Base-by-base conservation (phyloP, 2,888 invertebrate genomes). In the Stomorhina lunata region DNA sequence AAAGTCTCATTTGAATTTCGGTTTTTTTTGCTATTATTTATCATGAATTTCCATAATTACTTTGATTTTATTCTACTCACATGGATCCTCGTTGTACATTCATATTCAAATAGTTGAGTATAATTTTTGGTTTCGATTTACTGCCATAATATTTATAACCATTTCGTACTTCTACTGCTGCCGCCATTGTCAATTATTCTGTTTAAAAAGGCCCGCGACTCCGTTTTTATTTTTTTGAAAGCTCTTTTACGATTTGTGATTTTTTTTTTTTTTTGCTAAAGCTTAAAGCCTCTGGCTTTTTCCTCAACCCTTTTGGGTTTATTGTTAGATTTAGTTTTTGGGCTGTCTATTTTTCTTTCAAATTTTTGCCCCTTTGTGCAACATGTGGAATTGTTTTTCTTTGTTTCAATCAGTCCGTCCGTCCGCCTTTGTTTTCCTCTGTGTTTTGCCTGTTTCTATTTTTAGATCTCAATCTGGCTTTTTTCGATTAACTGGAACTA, bases 61-160 rank as follows among this genome's bases (percentile, higher is more conserved):
- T 50, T 65, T 63, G 37, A 65, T 71, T 75, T 81, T 83, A 88
- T 88, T 85, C 85, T 87, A 94, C 95, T 94, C 91, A 96, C 96
- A 96, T 96, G 80, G 93, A 93, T 53, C 96, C 96, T 85, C 92
- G 93, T 71, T 94, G 93, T 4, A 96, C 95, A 20, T 93, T 94
- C 95, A 96, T 94, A 88, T 95, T 93, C 81, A 96, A 91, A 84
- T 94, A 92, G 85, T 94, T 93, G 37, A 96, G 92, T 68, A 96
- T 93, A 65, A 93, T 92, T 87, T 93, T 93, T 9, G 91, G 89
- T 77, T 92, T 92, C 84, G 91, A 90, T 77, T 92, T 92, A 50
- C 92, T 91, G 63, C 93, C 95, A 90, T 95, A 96, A 87, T 92
- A 92, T 91, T 96, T 96, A 90, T 91, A 93, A 32, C 95, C 95